Conservation (phyloP, 2,888 invertebrate genomes). For the Chironomus riparius region DNA sequence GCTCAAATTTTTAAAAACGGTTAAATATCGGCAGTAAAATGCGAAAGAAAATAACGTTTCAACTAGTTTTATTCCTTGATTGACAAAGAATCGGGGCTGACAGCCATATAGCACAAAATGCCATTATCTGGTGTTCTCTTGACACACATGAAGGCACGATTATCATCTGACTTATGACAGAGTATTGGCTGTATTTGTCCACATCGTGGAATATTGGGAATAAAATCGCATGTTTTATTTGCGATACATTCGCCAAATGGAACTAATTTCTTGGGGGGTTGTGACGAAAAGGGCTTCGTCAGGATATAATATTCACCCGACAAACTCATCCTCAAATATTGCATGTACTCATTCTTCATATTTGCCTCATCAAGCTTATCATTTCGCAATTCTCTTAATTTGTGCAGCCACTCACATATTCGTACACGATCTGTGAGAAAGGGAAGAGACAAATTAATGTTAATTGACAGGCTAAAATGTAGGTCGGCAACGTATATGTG, state of each 20-base stretch:
- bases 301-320: conserved; percentile 39
- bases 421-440: conserved; percentile 43
- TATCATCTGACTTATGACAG: conserved; percentile 46
- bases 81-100: conserved; percentile 38
- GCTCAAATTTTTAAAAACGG: too few species aligned
- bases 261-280: conserved; percentile 40
- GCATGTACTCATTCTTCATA: conserved; percentile 46
- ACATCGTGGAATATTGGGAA: conserved; percentile 44
- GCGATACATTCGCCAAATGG: conserved; percentile 45
- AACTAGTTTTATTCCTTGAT: background rate
- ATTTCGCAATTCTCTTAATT: conserved; percentile 42
- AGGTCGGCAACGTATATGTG: background rate
- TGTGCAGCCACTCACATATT: conserved; percentile 47
- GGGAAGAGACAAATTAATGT: background rate
- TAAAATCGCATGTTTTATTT: conserved; percentile 36
- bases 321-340: conserved; percentile 46
- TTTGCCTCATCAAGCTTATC: conserved; percentile 42
- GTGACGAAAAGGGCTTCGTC: conserved; percentile 45
- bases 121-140: conserved; percentile 47
- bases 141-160: conserved; percentile 46
- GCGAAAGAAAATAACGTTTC: too few species aligned
- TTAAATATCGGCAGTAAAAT: too few species aligned
- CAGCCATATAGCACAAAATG: conserved; percentile 50
- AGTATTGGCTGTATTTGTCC: conserved; percentile 45
- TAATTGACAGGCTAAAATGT: conserved; percentile 1